Evolutionary conservation across 2,113 vertebrate genomes (phyloP).

Genomic region (Paratilapia polleni): DNA sequence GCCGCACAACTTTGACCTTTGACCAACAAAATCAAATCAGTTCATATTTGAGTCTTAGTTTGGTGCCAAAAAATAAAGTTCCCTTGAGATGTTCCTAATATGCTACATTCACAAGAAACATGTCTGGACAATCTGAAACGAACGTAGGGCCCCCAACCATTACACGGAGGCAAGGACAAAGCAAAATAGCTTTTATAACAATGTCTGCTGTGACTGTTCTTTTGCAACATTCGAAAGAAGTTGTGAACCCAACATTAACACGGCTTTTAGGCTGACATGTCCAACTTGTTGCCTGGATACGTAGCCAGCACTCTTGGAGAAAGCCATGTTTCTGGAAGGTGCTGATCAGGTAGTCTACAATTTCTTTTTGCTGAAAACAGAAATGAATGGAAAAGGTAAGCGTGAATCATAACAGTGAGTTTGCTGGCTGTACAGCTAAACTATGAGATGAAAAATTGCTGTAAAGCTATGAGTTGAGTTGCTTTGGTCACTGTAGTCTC

Average conservation of each 20-base stretch:
- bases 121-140: background rate
- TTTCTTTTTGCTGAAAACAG: background rate
- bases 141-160: rapidly evolving
- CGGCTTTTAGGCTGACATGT: background rate
- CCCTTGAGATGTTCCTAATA: background rate
- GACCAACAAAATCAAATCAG: background rate
- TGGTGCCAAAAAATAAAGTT: background rate
- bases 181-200: background rate
- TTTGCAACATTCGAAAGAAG: background rate
- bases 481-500: background rate
- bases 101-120: background rate
- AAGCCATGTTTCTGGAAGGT: background rate
- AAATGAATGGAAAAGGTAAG: background rate
- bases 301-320: background rate
- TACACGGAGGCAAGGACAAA: background rate
- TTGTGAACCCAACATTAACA: background rate
- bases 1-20: background rate
- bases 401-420: background rate
- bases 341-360: background rate
- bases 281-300: background rate
- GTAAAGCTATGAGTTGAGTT: background rate
- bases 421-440: background rate
- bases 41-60: background rate
- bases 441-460: background rate
- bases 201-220: background rate